A percentile compares a stretch with the other conserved stretches of the same genome.
Conservation (phyloP, 2,888 invertebrate species). For the Bimastos eiseni region DNA sequence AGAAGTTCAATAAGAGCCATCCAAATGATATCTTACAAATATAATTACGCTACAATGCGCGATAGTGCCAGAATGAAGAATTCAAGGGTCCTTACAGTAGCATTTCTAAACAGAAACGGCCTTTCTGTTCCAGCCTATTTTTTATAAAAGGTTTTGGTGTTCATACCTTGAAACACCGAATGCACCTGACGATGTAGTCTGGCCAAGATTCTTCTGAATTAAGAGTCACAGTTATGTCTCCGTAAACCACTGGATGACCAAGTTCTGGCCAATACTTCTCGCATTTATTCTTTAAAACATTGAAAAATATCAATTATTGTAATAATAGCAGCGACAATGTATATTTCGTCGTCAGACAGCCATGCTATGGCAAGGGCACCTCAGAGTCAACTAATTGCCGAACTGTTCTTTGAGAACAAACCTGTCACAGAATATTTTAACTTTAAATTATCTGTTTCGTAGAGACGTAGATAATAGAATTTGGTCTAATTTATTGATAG, state of each 20-base stretch:
- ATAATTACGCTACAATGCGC: background rate
- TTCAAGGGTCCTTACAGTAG: background rate
- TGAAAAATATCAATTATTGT: too few species aligned
- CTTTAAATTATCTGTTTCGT: background rate
- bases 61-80: background rate
- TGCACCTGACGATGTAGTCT: slow-evolving; percentile 2
- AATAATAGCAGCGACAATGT: too few species aligned
- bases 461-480: background rate
- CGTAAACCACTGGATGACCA: background rate
- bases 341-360: too few species aligned
- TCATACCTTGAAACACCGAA: background rate
- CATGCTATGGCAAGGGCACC: too few species aligned
- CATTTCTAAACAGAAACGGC: background rate
- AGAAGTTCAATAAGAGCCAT: too few species aligned
- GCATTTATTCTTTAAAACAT: slow-evolving; percentile 30
- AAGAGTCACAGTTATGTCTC: slow-evolving; percentile 22
- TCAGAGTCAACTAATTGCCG: too few species aligned
- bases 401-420: too few species aligned
- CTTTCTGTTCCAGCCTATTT: background rate
- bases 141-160: background rate
- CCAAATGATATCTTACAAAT: background rate
- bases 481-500: too few species aligned
- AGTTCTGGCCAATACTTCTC: slow-evolving; percentile 31
- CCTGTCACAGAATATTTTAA: too few species aligned
- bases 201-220: background rate